Evolutionary conservation across 2,113 vertebrate species (phyloP).

Genomic region (Lampris megalopsis): DNA sequence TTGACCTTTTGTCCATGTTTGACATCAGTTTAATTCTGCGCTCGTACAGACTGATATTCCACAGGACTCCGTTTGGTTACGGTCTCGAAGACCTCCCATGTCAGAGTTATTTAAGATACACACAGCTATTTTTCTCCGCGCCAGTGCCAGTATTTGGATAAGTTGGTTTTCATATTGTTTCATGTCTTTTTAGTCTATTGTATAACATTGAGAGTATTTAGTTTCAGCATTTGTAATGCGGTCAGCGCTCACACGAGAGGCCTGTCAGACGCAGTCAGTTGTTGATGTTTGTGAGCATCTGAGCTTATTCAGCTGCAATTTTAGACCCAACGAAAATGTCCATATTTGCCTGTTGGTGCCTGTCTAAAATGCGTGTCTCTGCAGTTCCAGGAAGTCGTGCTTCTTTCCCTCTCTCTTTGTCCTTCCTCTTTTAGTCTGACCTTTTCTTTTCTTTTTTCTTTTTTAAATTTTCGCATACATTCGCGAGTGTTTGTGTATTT

Average conservation of each 20-base stretch:
- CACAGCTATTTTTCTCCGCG: slow-evolving; percentile 35
- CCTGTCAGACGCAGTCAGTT: slow-evolving; percentile 35
- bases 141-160: slow-evolving; percentile 64
- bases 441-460: too few species aligned
- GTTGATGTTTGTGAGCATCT: slow-evolving; percentile 24
- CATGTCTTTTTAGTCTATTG: slow-evolving; percentile 67
- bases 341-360: slow-evolving; percentile 29
- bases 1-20: slow-evolving; percentile 7
- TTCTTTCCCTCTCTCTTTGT: not conserved
- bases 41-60: not conserved
- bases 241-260: slow-evolving; percentile 68
- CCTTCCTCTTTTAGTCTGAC: too few species aligned
- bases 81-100: slow-evolving; percentile 46
- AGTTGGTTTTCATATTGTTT: slow-evolving; percentile 58
- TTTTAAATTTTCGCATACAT: slow-evolving; percentile 13
- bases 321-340: slow-evolving; percentile 13
- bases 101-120: slow-evolving; percentile 52
- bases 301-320: slow-evolving; percentile 25
- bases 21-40: not conserved
- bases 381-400: slow-evolving; percentile 43
- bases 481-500: slow-evolving; percentile 57
- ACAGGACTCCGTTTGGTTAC: slow-evolving; percentile 26
- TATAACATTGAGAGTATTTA: slow-evolving; percentile 64
- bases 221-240: slow-evolving; percentile 71
- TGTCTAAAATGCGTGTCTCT: slow-evolving; percentile 13